Percentiles rank a stretch among this genome's conserved stretches.
phyloP scores from a whole-genome alignment of 2,113 vertebrate species.

The Salvelinus alpinus region DNA sequence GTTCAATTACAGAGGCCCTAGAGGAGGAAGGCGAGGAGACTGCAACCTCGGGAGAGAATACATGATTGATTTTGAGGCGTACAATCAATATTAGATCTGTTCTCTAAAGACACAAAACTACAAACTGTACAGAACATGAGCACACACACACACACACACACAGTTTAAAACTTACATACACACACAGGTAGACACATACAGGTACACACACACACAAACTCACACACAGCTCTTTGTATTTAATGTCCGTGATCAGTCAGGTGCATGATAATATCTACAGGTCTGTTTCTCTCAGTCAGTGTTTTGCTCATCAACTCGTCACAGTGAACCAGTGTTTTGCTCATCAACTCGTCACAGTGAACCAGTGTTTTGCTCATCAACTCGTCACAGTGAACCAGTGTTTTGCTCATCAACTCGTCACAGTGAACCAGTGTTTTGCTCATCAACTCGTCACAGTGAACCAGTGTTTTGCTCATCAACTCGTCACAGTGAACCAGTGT shows the following conservation, averaged over 20 bases:
- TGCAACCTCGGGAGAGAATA: constrained; percentile 58
- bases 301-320: constrained; percentile 47
- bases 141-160: constrained; percentile 26
- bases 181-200: neutral
- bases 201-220: neutral
- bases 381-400: constrained; percentile 47
- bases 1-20: constrained; percentile 76
- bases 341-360: constrained; percentile 47
- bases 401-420: constrained; percentile 48
- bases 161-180: neutral
- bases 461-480: constrained; percentile 49
- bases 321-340: constrained; percentile 51
- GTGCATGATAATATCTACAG: constrained; percentile 59
- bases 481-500: constrained; percentile 47
- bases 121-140: constrained; percentile 32
- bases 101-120: constrained; percentile 45
- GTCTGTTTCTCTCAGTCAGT: constrained; percentile 38
- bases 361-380: constrained; percentile 47
- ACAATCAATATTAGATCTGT: constrained; percentile 7
- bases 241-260: constrained; percentile 54
- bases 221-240: constrained; percentile 31
- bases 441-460: constrained; percentile 45
- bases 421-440: constrained; percentile 51
- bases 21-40: constrained; percentile 77
- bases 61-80: constrained; percentile 62